phyloP scores from a whole-genome alignment of 2,797 vertebrate genomes.

The Artibeus jamaicensis region DNA sequence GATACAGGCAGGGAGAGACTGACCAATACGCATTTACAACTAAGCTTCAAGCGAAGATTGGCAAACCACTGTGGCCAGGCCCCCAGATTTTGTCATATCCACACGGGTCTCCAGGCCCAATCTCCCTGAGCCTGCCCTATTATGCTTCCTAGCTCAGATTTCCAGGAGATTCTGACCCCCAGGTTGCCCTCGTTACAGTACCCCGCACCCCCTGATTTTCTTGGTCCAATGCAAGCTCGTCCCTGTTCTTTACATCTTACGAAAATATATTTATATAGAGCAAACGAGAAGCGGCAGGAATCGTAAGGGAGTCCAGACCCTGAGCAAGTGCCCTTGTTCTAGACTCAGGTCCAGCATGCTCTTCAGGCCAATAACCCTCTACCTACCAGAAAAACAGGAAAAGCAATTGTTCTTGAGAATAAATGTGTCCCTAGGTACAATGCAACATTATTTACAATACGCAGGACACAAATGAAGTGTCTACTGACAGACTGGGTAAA shows the following conservation, averaged over 20 bases:
- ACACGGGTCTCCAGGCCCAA: too few relatives aligned
- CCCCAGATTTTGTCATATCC: too few relatives aligned
- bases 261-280: not conserved
- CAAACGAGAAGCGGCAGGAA: not conserved
- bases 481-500: not conserved
- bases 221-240: not conserved
- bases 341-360: not conserved
- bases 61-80: not conserved
- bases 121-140: not conserved
- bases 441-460: not conserved
- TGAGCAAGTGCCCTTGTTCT: not conserved
- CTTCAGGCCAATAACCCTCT: not conserved
- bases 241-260: not conserved
- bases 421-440: not conserved
- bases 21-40: not conserved
- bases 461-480: not conserved
- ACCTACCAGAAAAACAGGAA: not conserved
- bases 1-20: not conserved
- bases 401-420: not conserved
- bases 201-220: not conserved
- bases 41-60: not conserved
- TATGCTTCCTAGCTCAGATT: not conserved
- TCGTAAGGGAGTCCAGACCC: too few relatives aligned
- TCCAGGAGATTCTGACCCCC: not conserved
- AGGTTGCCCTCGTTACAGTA: not conserved